Evolutionary conservation across 2,888 invertebrate species (phyloP), one percentile per base, ranked within the genome.

Genomic region (Sepiola atlantica): DNA sequence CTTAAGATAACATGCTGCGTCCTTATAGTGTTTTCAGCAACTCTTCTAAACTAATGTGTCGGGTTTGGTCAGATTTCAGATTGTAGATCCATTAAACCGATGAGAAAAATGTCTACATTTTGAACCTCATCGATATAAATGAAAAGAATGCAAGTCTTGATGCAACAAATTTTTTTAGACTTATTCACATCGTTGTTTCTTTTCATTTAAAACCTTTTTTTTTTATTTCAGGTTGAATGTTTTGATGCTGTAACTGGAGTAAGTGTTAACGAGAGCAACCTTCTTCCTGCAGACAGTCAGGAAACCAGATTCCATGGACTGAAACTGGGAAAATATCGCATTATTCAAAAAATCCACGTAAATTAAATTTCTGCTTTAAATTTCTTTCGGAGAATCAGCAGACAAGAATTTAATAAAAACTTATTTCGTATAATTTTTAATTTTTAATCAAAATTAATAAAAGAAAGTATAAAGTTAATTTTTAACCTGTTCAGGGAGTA

Each of bases 141-240:
- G 21, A 61, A 61, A 61, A 61, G 57, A 61, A 61, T 20, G 24
- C 21, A 61, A 61, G 1, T 77, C 0, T n/a, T 77, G 77, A 77
- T 77, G n/a, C 16, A 28, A 12, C 77, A 77, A 28, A 28, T 77
- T 24, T 77, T 77, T 18, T n/a, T 32, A 4, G 18, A 16, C n/a
- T 77, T 77, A n/a, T 77, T 14, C 3, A n/a, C 61, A 61, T 61
- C 1, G 10, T 61, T 61, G 28, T n/a, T 77, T n/a, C 32, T 12
- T 32, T 77, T 77, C 16, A 45, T 8, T 45, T 32, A 77, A 77
- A 16, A 32, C 18, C n/a, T 32, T n/a, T 45, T 54, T 24, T 92
- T n/a, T 54, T 54, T n/a, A n/a, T 92, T 92, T 45, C 28, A 92
- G 92, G 55, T 92, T n/a, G 55, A 28, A 28, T 92, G 92, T 92